A percentile compares a stretch with the other conserved stretches of the same genome.
phyloP scores from a whole-genome alignment of 2,113 vertebrate species.

The Pedetes capensis region DNA sequence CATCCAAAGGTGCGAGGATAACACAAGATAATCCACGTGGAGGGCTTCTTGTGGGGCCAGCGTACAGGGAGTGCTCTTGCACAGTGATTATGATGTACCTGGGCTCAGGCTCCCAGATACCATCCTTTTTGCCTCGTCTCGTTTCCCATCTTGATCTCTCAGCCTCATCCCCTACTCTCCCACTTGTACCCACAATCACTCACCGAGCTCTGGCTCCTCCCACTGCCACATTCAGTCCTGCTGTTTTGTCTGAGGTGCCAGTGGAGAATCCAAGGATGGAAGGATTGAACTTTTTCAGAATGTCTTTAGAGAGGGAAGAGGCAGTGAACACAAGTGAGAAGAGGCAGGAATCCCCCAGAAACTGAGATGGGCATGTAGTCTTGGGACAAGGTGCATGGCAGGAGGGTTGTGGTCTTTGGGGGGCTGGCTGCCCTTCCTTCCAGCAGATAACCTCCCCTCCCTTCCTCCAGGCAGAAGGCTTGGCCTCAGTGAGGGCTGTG shows the following conservation, averaged over 20 bases:
- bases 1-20: too few species aligned
- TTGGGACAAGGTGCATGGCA: not conserved
- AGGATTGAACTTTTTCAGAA: conserved; percentile 93
- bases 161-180: not conserved
- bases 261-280: conserved; percentile 88
- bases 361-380: not conserved
- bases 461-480: not conserved
- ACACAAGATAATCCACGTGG: too few species aligned
- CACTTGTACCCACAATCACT: not conserved
- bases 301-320: conserved; percentile 85
- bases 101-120: too few species aligned
- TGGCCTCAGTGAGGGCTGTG: not conserved
- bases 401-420: not conserved
- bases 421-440: not conserved
- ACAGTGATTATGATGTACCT: too few species aligned
- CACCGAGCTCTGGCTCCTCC: conserved; percentile 87
- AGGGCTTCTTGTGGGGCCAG: too few species aligned
- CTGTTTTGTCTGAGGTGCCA: conserved; percentile 75
- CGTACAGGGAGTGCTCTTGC: too few species aligned
- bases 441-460: not conserved
- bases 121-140: not conserved
- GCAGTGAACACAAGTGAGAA: not conserved
- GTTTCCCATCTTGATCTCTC: not conserved
- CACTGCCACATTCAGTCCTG: conserved; percentile 89
- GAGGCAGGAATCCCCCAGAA: not conserved